phyloP scores from a whole-genome alignment of 1,140 invertebrate genomes.

The Bombus difficillimus region DNA sequence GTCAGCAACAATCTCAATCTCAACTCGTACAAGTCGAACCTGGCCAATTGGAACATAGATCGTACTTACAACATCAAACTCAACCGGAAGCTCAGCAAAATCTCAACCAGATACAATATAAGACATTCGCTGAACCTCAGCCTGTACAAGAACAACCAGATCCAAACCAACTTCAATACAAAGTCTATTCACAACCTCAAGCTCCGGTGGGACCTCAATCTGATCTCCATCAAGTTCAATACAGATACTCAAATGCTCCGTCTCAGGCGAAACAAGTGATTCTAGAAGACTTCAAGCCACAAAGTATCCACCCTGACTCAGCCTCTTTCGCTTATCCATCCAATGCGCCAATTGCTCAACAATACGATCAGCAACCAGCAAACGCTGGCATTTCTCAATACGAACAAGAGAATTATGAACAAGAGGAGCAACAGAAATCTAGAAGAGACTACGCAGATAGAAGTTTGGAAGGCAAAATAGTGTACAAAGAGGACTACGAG shows the following conservation, averaged over 20 bases:
- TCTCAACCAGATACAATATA: conserved; percentile 22
- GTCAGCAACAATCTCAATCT: conserved; percentile 10
- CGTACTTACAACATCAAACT: conserved; percentile 47
- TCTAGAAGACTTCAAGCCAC: conserved; percentile 71
- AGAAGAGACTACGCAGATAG: conserved; percentile 30
- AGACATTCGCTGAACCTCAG: conserved; percentile 15
- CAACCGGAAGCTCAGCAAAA: conserved; percentile 4
- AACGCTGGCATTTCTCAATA: neutral
- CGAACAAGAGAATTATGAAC: conserved; percentile 46
- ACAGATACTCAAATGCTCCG: conserved; percentile 74
- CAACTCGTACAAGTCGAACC: conserved; percentile 2
- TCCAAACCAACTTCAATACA: conserved; percentile 4
- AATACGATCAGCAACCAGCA: neutral
- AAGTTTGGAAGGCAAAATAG: conserved; percentile 44
- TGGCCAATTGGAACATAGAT: conserved; percentile 61
- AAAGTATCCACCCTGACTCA: conserved; percentile 75
- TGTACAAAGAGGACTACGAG: conserved; percentile 63
- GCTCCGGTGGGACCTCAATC: neutral
- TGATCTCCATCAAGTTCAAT: conserved; percentile 52
- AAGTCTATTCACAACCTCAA: conserved; percentile 3
- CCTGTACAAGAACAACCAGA: neutral
- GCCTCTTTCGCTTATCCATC: conserved; percentile 72
- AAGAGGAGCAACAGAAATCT: neutral
- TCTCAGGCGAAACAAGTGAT: conserved; percentile 74
- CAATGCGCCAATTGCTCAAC: conserved; percentile 1